Evolutionary conservation across 2,113 vertebrate genomes (phyloP).

Genomic region (Otolemur garnettii): DNA sequence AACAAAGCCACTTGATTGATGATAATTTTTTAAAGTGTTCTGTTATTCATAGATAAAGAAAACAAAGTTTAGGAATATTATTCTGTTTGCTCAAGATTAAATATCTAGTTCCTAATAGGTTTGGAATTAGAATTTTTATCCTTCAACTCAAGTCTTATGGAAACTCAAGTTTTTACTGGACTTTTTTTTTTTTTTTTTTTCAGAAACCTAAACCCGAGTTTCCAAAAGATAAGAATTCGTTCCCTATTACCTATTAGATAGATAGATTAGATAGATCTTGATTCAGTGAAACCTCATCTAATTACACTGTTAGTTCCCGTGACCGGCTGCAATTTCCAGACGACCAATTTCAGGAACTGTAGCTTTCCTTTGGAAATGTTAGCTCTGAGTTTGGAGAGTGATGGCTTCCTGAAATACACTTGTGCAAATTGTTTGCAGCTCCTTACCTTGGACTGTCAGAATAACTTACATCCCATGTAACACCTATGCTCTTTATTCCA

Average conservation of each 20-base stretch:
- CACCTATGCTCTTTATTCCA: conserved; percentile 43
- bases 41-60: neutral
- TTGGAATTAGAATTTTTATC: neutral
- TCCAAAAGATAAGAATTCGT: neutral
- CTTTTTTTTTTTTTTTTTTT: conserved; percentile 63
- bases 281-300: neutral
- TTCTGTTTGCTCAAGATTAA: conserved; percentile 37
- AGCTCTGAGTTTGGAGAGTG: neutral
- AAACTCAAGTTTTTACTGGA: conserved; percentile 21
- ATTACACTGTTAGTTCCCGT: neutral
- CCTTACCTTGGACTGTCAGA: conserved; percentile 48
- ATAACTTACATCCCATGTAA: conserved; percentile 37
- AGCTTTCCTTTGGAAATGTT: neutral
- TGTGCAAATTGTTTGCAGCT: conserved; percentile 21
- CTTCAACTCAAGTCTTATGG: neutral
- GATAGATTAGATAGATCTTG: neutral
- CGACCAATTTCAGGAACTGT: neutral
- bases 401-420: neutral
- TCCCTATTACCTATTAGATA: neutral
- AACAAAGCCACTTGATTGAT: neutral
- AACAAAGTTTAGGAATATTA: neutral
- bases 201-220: neutral
- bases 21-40: neutral
- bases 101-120: neutral
- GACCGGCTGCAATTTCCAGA: neutral